Evolutionary conservation across 2,888 invertebrate species (phyloP).

Genomic region (Chaetogeoica ovagalla): DNA sequence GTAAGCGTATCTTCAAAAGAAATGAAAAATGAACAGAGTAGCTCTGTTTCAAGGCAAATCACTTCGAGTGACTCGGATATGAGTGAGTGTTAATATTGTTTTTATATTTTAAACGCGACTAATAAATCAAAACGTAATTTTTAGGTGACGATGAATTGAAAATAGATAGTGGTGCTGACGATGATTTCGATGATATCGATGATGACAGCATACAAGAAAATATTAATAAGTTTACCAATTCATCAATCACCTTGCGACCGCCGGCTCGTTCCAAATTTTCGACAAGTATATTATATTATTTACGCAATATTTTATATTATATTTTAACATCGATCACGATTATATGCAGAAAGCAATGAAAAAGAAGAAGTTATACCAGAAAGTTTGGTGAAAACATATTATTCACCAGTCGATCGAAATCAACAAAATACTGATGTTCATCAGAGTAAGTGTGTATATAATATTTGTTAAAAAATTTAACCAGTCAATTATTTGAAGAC

Average conservation of each 20-base stretch:
- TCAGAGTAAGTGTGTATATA: slow-evolving; percentile 67
- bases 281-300: slow-evolving; percentile 13
- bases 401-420: slow-evolving; percentile 87
- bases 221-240: neutral
- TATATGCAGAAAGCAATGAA: neutral
- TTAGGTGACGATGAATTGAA: slow-evolving; percentile 43
- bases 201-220: neutral
- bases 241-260: no score
- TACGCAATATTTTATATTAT: neutral
- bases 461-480: neutral
- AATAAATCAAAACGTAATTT: neutral
- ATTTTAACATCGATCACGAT: neutral
- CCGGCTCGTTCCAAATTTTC: neutral
- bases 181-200: slow-evolving; percentile 37
- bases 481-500: neutral
- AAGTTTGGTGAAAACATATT: slow-evolving; percentile 62
- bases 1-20: neutral
- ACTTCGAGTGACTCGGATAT: slow-evolving; percentile 38
- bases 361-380: slow-evolving; percentile 5
- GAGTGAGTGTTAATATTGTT: neutral
- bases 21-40: neutral
- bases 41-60: neutral
- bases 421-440: slow-evolving; percentile 89
- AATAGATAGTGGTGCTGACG: slow-evolving; percentile 37
- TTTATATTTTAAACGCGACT: neutral